Conservation (phyloP, 2,113 vertebrate genomes). For the Scalopus aquaticus region DNA sequence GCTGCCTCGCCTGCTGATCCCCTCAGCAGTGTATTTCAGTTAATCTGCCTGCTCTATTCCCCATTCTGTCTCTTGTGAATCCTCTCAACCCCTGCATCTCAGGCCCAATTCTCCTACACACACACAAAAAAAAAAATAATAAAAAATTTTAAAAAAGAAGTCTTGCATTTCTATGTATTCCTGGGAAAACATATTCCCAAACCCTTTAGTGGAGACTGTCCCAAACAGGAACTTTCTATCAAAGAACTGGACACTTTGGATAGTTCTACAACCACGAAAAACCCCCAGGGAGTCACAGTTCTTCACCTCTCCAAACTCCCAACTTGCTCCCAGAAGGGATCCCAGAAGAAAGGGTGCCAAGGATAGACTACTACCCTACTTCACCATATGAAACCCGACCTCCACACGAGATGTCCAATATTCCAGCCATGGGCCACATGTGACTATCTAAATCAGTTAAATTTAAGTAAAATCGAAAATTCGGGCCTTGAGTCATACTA, state of each 20-base stretch:
- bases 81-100: too few relatives aligned
- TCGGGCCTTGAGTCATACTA: background rate
- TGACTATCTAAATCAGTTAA: background rate
- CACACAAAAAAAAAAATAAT: too few relatives aligned
- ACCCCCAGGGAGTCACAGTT: background rate
- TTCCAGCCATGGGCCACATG: accelerated
- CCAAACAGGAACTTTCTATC: background rate
- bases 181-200: background rate
- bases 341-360: background rate
- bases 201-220: background rate
- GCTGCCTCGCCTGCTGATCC: too few relatives aligned
- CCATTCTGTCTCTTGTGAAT: too few relatives aligned
- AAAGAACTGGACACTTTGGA: background rate
- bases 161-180: background rate
- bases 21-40: too few relatives aligned
- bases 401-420: background rate
- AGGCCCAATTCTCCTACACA: too few relatives aligned
- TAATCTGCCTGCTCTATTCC: too few relatives aligned
- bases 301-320: too few relatives aligned
- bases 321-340: background rate
- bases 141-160: too few relatives aligned
- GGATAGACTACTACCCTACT: background rate
- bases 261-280: background rate
- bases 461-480: background rate
- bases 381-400: background rate